These are phyloP conservation scores for Procavia capensis DNA, from an alignment of 2,113 vertebrate species.

Conservation along the genomic window DNA sequence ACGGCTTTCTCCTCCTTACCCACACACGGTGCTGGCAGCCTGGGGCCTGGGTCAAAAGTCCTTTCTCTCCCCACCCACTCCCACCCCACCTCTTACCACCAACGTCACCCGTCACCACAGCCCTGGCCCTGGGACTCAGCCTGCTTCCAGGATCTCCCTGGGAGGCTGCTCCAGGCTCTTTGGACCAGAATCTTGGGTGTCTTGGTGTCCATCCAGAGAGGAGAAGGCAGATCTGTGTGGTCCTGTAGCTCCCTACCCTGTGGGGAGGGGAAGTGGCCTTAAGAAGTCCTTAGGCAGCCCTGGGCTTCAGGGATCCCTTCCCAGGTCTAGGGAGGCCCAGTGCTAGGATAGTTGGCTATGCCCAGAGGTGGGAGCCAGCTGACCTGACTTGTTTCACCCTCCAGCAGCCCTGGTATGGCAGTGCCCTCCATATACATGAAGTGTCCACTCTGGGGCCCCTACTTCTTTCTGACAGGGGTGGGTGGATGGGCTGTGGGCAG, in stretches of 20 bases:
- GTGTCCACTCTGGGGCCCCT: fast-evolving
- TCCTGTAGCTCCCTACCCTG: fast-evolving
- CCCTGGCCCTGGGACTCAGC: too few relatives aligned
- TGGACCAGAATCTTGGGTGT: too few relatives aligned
- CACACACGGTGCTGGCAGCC: background rate
- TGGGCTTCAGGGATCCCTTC: background rate
- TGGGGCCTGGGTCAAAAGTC: background rate
- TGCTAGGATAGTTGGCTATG: background rate
- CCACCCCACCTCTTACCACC: fast-evolving
- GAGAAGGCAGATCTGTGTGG: background rate
- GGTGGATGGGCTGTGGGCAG: background rate
- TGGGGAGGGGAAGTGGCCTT: too few relatives aligned
- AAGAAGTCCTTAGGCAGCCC: too few relatives aligned
- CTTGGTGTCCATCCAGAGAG: too few relatives aligned
- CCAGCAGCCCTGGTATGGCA: background rate
- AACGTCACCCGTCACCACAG: background rate
- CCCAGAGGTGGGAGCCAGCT: too few relatives aligned
- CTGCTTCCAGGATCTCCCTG: too few relatives aligned
- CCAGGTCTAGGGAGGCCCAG: background rate
- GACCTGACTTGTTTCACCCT: background rate
- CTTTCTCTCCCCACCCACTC: background rate
- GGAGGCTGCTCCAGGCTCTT: background rate
- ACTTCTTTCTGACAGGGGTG: background rate
- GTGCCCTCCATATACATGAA: fast-evolving
- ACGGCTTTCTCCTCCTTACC: too few relatives aligned